Evolutionary conservation across 2,113 vertebrate genomes (phyloP).

Genomic region (Cromileptes altivelis): DNA sequence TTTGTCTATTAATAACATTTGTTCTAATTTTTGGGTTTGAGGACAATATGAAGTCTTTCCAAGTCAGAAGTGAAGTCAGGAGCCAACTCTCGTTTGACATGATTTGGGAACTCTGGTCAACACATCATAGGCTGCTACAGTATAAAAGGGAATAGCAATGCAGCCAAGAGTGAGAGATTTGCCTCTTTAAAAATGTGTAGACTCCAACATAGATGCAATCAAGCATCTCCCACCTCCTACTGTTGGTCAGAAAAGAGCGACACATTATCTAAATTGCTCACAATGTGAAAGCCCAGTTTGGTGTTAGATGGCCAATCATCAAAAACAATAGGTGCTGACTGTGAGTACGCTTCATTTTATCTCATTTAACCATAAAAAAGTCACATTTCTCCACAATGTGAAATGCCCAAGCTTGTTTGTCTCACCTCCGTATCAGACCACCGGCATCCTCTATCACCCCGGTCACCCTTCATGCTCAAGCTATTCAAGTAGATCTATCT

Average conservation of each 20-base stretch:
- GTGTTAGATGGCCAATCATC: conserved; percentile 26
- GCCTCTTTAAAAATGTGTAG: not conserved
- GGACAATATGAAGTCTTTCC: not conserved
- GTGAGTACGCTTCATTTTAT: not conserved
- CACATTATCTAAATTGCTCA: conserved; percentile 34
- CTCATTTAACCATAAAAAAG: conserved; percentile 29
- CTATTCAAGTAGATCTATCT: conserved; percentile 59
- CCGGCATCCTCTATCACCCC: conserved; percentile 1
- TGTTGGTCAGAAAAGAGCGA: not conserved
- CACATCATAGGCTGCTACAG: not conserved
- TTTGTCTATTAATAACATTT: not conserved
- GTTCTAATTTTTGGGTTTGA: not conserved
- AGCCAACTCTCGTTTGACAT: not conserved
- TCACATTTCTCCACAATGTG: not conserved
- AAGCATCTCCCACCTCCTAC: conserved; percentile 1
- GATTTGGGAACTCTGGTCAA: not conserved
- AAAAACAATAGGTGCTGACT: conserved; percentile 21
- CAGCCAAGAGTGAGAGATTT: not conserved
- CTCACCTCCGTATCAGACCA: not conserved
- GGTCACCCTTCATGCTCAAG: conserved; percentile 37
- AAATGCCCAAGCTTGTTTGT: conserved; percentile 7
- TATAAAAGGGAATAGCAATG: not conserved
- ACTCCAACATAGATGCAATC: conserved; percentile 14
- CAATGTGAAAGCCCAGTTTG: conserved; percentile 35
- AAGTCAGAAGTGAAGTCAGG: not conserved